Evolutionary conservation across 1,140 invertebrate species (phyloP).

Genomic region (Brachionus koreanus): DNA sequence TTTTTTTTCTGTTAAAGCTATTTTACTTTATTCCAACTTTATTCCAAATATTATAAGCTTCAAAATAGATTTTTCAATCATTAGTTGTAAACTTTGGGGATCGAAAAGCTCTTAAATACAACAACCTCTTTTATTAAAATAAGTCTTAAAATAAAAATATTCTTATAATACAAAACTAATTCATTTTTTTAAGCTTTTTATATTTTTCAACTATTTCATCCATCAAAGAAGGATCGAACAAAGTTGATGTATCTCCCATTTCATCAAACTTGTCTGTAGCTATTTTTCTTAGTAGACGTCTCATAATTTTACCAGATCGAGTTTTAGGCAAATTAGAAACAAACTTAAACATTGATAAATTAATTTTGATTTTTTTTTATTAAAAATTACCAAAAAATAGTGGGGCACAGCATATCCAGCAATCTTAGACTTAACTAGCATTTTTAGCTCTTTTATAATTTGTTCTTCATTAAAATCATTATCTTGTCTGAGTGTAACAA

Average conservation of each 20-base stretch:
- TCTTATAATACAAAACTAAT: neutral
- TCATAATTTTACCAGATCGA: constrained; percentile 60
- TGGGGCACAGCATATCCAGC: constrained; percentile 57
- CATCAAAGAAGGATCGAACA: constrained; percentile 81
- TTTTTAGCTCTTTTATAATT: constrained; percentile 50
- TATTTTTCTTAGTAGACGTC: constrained; percentile 58
- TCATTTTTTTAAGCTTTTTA: neutral
- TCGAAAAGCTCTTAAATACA: no score
- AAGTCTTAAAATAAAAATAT: neutral
- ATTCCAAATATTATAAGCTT: no score
- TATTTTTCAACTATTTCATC: constrained; percentile 46
- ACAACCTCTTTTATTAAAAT: neutral
- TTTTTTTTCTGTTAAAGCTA: no score
- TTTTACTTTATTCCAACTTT: no score
- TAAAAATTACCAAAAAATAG: constrained; percentile 51
- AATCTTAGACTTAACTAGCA: constrained; percentile 51
- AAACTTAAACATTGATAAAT: constrained; percentile 47
- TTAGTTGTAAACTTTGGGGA: no score
- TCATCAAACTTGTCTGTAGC: constrained; percentile 60
- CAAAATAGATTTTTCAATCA: no score
- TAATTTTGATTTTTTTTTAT: neutral
- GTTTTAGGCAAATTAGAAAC: constrained; percentile 57
- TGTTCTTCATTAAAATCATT: constrained; percentile 45
- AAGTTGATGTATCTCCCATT: constrained; percentile 85
- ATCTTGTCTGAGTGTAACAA: constrained; percentile 55